Evolutionary conservation across 2,797 vertebrate genomes (phyloP).

Genomic region (Monodelphis domestica): DNA sequence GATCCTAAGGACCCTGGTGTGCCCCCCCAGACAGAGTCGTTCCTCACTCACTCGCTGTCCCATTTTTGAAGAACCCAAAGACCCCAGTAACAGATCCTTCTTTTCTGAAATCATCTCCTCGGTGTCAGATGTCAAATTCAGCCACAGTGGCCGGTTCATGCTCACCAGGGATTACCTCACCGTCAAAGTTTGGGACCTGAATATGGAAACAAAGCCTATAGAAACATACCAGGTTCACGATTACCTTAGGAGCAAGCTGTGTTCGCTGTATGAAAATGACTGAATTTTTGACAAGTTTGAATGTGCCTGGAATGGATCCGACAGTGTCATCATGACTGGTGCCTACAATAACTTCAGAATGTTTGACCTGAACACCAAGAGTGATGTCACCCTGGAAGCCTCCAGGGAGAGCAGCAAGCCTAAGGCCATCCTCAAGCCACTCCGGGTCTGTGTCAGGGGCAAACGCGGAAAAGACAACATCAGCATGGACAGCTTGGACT

Average conservation of each 20-base stretch:
- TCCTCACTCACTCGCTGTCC: no score
- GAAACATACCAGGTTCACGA: constrained; percentile 99
- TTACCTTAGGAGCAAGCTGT: no score
- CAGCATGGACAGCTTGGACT: constrained; percentile 98
- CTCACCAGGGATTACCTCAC: constrained; percentile 98
- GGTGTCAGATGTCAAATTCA: constrained; percentile 98
- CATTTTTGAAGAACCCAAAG: constrained; percentile 98
- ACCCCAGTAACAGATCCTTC: constrained; percentile 96
- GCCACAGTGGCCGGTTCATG: constrained; percentile 97
- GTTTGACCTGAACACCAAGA: constrained; percentile 97
- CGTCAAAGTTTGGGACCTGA: constrained; percentile 98
- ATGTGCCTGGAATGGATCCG: no score
- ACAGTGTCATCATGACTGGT: constrained; percentile 97
- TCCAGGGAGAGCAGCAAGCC: constrained; percentile 96
- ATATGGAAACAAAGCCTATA: constrained; percentile 98
- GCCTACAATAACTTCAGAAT: constrained; percentile 98
- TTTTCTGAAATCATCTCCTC: constrained; percentile 99
- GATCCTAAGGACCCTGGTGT: no score
- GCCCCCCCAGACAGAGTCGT: no score
- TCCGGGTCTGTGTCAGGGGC: constrained; percentile 92
- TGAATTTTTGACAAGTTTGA: no score
- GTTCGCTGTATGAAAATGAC: no score
- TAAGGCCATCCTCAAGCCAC: constrained; percentile 93
- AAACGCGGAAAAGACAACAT: constrained; percentile 95
- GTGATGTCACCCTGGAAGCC: constrained; percentile 95